A percentile compares a stretch with the other conserved stretches of the same genome.
Conservation (phyloP, 2,797 vertebrate species). For the Coreius guichenoti region DNA sequence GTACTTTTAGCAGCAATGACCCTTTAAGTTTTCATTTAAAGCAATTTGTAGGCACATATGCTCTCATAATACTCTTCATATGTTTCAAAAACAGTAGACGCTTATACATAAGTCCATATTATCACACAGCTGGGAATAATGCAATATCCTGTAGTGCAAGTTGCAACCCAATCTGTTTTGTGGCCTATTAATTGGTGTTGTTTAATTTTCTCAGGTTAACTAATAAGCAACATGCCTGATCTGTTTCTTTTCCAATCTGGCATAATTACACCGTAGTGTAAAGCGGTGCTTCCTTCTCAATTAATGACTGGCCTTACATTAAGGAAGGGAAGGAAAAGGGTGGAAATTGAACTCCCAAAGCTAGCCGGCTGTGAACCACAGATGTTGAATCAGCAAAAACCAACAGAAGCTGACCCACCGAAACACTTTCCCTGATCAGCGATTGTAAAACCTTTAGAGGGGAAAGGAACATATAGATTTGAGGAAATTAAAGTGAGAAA, state of each 20-base stretch:
- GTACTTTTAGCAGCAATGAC: not conserved
- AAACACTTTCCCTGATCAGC: conserved; percentile 52
- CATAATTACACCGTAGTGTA: conserved; percentile 57
- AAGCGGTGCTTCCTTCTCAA: conserved; percentile 76
- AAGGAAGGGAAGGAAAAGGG: conserved; percentile 78
- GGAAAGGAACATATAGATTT: not conserved
- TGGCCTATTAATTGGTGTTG: conserved; percentile 29
- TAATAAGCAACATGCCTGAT: conserved; percentile 44
- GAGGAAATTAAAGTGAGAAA: not conserved
- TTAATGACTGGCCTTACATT: conserved; percentile 76
- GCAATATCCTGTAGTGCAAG: conserved; percentile 23
- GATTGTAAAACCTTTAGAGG: conserved; percentile 29
- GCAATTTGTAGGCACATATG: not conserved
- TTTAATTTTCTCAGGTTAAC: conserved; percentile 46
- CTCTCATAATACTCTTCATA: conserved; percentile 15
- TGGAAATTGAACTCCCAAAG: conserved; percentile 72
- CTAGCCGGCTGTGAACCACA: conserved; percentile 75
- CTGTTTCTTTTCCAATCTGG: conserved; percentile 46
- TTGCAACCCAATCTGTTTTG: conserved; percentile 44
- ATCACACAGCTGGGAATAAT: conserved; percentile 47
- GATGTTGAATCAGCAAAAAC: conserved; percentile 73
- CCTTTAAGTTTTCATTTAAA: not conserved
- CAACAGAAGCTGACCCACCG: conserved; percentile 53
- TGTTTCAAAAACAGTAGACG: conserved; percentile 14
- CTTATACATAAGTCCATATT: conserved; percentile 17